Evolutionary conservation across 2,888 invertebrate species (phyloP).

Genomic region (Drosophila ochracea): DNA sequence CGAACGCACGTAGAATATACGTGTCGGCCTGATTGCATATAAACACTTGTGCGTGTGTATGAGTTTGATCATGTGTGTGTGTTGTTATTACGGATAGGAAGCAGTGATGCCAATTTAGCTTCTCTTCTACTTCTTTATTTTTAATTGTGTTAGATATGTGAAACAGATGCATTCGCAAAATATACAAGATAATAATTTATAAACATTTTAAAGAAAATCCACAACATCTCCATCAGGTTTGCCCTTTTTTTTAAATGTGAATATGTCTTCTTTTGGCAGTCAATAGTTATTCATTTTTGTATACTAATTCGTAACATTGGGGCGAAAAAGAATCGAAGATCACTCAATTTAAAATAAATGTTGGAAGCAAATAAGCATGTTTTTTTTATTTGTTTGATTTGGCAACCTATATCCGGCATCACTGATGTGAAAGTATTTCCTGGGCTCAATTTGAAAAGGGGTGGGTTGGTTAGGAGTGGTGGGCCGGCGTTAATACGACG

Average conservation of each 20-base stretch:
- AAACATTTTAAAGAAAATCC: neutral
- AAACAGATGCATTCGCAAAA: neutral
- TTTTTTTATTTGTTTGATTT: neutral
- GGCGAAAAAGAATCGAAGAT: neutral
- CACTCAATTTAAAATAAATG: fast-evolving
- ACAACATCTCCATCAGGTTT: neutral
- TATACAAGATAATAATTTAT: neutral
- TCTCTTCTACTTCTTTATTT: neutral
- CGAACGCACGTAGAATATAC: constrained; percentile 70
- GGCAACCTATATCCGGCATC: neutral
- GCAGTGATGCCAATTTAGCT: constrained; percentile 4
- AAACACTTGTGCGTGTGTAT: constrained; percentile 54
- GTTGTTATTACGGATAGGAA: constrained; percentile 9
- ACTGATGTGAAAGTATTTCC: constrained; percentile 30
- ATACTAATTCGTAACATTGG: neutral
- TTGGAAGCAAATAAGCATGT: neutral
- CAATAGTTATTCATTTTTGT: neutral
- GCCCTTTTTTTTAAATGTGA: neutral
- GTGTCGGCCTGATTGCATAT: constrained; percentile 78
- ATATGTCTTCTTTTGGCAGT: neutral
- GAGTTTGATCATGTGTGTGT: constrained; percentile 3
- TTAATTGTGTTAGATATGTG: neutral
- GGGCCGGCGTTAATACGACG: constrained; percentile 68
- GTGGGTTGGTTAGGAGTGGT: neutral
- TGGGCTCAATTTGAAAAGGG: constrained; percentile 27